Percentiles rank a stretch among this genome's conserved stretches.
phyloP scores from a whole-genome alignment of 1,140 invertebrate species.

The Brachionus calyciflorus region DNA sequence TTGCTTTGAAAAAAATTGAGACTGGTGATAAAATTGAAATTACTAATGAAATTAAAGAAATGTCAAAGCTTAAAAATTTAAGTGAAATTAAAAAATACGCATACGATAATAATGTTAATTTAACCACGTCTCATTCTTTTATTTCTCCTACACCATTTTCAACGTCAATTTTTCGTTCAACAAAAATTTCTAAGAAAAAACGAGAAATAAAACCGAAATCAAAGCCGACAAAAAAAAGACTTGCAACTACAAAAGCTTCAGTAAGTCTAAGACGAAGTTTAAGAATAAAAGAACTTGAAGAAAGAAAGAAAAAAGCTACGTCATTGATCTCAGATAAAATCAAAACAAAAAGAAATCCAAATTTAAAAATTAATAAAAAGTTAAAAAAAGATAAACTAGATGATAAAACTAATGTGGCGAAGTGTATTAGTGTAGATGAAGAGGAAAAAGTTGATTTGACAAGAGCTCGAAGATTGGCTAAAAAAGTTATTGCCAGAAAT shows the following conservation, averaged over 20 bases:
- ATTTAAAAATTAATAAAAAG: not conserved
- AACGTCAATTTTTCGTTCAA: not conserved
- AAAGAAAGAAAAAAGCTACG: not conserved
- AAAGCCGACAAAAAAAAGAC: not conserved
- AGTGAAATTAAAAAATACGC: constrained; percentile 12
- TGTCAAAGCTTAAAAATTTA: not conserved
- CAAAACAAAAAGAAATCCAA: not conserved
- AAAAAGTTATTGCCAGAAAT: constrained; percentile 15
- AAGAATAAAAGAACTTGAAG: constrained; percentile 22
- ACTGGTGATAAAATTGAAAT: constrained; percentile 3
- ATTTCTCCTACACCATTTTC: not conserved
- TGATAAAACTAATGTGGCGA: not conserved
- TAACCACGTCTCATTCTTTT: not conserved
- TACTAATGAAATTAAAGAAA: not conserved
- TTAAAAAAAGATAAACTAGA: not conserved
- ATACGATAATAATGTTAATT: not conserved
- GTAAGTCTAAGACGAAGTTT: not conserved
- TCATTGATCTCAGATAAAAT: no score
- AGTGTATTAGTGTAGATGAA: no score
- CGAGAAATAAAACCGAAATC: not conserved
- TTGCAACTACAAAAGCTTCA: not conserved
- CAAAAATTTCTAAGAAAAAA: not conserved
- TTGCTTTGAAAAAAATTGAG: not conserved
- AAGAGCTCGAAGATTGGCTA: not conserved
- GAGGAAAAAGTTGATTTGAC: not conserved